Base-by-base conservation (phyloP, 2,797 vertebrate species). In the Propithecus deckenii region DNA sequence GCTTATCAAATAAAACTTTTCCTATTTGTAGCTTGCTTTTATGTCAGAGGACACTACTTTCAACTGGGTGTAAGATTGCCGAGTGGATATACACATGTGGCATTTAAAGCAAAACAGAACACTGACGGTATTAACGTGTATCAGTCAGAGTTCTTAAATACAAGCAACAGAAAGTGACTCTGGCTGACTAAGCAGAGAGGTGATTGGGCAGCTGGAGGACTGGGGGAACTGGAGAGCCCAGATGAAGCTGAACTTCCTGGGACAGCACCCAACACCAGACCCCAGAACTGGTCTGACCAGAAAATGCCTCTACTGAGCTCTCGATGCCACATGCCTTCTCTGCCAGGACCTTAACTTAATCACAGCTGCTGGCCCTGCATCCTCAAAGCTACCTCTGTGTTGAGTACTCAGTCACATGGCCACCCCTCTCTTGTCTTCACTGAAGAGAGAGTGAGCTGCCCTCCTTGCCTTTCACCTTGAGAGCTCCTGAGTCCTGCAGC, bases 261-360 rank as follows among this genome's bases (percentile, higher is more conserved):
- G 86, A 61, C 25, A 72, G 52, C 52, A 48, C 4, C 52, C 84
- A 61, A 38, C 13, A 43, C 52, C 71, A 93, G 25, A 86, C 79
- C 32, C 84, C 65, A 59, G 76, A 97, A 95, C 95, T 90, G 67
- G 85, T 88, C 72, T 95, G 92, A 87, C 6, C 0, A 94, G 96
- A 89, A 95, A 93, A 59, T 5, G 14, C 48, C 28, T 75, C 20
- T 86, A 4, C 38, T 38, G 85, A 94, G 67, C 41, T 75, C 86
- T 83, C 1, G 0, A 1, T 76, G 59, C 59, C 43, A 71, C 0
- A 0, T 1, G n/a, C 65, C 22, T 78, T 87, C 71, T 72, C 38
- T 84, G 23, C 79, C 88, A 76, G 93, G 38, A 61, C 17, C 74
- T 20, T 48, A 48, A 61, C 76, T 90, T 74, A 50, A 20, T 90